phyloP scores from a whole-genome alignment of 2,888 invertebrate species.

The Philereme transversata region DNA sequence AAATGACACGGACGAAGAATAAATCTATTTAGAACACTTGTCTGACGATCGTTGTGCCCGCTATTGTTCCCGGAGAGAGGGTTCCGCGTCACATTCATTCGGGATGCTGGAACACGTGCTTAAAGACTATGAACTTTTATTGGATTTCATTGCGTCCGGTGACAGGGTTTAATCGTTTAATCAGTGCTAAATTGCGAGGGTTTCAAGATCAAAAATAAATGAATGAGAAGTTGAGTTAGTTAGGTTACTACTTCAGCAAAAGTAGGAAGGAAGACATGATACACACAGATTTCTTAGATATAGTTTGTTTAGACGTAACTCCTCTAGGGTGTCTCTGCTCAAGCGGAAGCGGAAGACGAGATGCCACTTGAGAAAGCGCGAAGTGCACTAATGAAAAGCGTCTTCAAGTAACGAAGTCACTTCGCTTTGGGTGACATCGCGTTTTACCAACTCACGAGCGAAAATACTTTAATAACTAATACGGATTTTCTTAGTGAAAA shows the following conservation, averaged over 20 bases:
- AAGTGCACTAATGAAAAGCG: constrained; percentile 72
- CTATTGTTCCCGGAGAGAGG: constrained; percentile 20
- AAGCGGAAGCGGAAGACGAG: not conserved
- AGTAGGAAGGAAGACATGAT: not conserved
- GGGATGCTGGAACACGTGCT: constrained; percentile 33
- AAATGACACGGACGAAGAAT: constrained; percentile 46
- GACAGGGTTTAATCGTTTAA: constrained; percentile 1
- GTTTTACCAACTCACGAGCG: not conserved
- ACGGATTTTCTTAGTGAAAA: too few species aligned
- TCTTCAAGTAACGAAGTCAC: constrained; percentile 39
- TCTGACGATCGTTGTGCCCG: constrained; percentile 34
- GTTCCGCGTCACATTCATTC: constrained; percentile 24
- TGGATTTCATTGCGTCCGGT: constrained; percentile 10
- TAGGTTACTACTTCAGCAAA: too few species aligned
- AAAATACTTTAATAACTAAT: too few species aligned
- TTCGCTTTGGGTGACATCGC: constrained; percentile 5
- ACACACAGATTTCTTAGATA: not conserved
- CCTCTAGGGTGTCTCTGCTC: not conserved
- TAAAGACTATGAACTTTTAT: constrained; percentile 5
- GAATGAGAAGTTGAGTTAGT: too few species aligned
- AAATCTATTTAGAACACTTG: constrained; percentile 42
- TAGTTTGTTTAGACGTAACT: not conserved
- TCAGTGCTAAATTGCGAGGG: too few species aligned
- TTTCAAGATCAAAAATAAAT: too few species aligned
- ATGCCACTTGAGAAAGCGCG: constrained; percentile 34